Conservation (phyloP, 2,113 vertebrate species). For the Equus przewalskii region DNA sequence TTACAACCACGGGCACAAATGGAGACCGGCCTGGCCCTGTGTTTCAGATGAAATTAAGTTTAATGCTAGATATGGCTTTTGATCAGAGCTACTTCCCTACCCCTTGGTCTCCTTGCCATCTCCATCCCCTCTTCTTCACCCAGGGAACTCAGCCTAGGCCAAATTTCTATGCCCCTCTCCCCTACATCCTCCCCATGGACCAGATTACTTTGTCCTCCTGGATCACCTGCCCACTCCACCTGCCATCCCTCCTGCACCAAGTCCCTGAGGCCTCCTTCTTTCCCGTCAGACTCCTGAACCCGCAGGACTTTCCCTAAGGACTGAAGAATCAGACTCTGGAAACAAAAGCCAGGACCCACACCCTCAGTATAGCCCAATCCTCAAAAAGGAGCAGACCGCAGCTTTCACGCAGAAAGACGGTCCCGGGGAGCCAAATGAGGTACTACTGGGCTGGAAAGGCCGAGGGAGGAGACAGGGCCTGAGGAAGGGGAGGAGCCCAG, state of each 20-base stretch:
- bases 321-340: conserved; percentile 45
- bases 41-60: neutral
- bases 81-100: neutral
- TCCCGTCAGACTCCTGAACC: conserved; percentile 69
- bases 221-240: neutral
- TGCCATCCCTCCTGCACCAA: fast-evolving
- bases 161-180: neutral
- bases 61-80: neutral
- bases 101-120: neutral
- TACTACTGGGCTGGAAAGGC: neutral
- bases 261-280: neutral
- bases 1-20: conserved; percentile 6
- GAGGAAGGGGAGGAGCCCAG: neutral
- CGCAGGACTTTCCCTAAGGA: conserved; percentile 11
- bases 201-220: neutral
- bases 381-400: neutral
- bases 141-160: fast-evolving
- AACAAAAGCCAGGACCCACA: conserved; percentile 26
- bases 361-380: neutral
- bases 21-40: neutral
- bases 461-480: neutral
- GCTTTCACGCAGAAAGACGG: neutral
- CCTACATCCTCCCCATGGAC: neutral
- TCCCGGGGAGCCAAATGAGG: conserved; percentile 40
- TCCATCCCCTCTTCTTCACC: neutral